Conservation (phyloP, 2,888 invertebrate species). For the Cylloceria caligata region DNA sequence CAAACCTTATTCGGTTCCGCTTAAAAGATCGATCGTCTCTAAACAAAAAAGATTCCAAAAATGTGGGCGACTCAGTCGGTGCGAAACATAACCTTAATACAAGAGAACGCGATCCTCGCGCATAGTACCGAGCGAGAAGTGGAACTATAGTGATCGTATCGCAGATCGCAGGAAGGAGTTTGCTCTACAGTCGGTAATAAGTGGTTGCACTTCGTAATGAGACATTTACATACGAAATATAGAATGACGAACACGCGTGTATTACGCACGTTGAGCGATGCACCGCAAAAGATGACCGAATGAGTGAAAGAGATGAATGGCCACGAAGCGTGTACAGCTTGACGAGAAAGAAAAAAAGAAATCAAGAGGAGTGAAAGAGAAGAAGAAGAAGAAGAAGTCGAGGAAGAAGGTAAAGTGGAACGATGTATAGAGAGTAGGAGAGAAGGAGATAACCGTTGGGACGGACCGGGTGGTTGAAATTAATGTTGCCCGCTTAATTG, state of each 20-base stretch:
- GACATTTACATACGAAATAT: not conserved
- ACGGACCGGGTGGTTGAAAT: slow-evolving; percentile 83
- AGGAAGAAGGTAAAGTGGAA: slow-evolving; percentile 62
- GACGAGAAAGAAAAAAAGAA: slow-evolving; percentile 45
- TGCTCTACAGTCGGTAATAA: slow-evolving; percentile 21
- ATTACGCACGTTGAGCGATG: slow-evolving; percentile 9
- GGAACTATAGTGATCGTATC: not conserved
- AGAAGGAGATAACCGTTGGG: slow-evolving; percentile 79
- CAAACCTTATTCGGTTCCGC: too few species aligned
- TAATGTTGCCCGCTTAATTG: slow-evolving; percentile 84
- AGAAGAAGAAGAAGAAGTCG: slow-evolving; percentile 36
- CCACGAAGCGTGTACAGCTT: slow-evolving; percentile 3
- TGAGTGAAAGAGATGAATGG: slow-evolving; percentile 42
- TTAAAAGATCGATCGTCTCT: too few species aligned
- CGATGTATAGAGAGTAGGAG: slow-evolving; percentile 66
- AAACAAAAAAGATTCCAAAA: too few species aligned
- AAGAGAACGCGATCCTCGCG: not conserved
- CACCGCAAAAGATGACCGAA: slow-evolving; percentile 10
- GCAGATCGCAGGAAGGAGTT: not conserved
- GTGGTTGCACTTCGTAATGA: not conserved
- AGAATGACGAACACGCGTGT: not conserved
- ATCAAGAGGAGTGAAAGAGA: slow-evolving; percentile 51
- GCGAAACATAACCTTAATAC: not conserved
- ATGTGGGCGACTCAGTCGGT: too few species aligned
- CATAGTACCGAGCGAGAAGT: not conserved